These are phyloP conservation scores for Ochlodes sylvanus DNA, from an alignment of 2,888 invertebrate genomes.

Conservation along the genomic window DNA sequence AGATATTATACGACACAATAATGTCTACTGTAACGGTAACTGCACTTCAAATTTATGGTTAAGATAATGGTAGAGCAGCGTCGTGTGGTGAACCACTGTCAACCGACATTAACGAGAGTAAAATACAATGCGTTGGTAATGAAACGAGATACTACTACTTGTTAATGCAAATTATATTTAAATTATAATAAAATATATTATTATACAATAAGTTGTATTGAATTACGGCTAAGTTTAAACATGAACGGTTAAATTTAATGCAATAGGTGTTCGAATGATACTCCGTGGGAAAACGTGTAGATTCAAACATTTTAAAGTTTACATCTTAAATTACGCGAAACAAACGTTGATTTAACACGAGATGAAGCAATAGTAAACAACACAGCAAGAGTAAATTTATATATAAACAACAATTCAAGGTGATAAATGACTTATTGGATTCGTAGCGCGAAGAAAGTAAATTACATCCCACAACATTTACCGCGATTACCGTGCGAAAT, in stretches of 20 bases:
- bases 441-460: constrained; percentile 53
- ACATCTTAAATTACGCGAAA: background rate
- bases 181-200: constrained; percentile 28
- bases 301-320: background rate
- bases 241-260: background rate
- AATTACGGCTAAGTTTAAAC: background rate
- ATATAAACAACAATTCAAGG: constrained; percentile 31
- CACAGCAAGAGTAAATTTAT: constrained; percentile 7
- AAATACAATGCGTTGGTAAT: constrained; percentile 19
- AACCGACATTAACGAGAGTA: constrained; percentile 26
- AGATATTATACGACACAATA: constrained; percentile 53
- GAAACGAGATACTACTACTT: constrained; percentile 39
- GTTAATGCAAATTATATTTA: constrained; percentile 44
- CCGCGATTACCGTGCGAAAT: constrained; percentile 59
- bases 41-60: constrained; percentile 56
- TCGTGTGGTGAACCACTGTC: constrained; percentile 36
- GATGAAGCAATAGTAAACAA: constrained; percentile 19
- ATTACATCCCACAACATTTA: constrained; percentile 51
- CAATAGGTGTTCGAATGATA: background rate
- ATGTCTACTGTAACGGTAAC: constrained; percentile 60
- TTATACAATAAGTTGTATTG: constrained; percentile 4
- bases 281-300: background rate
- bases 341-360: background rate
- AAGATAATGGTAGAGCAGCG: constrained; percentile 48
- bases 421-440: constrained; percentile 62